These are phyloP conservation scores for Cromileptes altivelis DNA, from an alignment of 2,113 vertebrate genomes.

Conservation along the genomic window DNA sequence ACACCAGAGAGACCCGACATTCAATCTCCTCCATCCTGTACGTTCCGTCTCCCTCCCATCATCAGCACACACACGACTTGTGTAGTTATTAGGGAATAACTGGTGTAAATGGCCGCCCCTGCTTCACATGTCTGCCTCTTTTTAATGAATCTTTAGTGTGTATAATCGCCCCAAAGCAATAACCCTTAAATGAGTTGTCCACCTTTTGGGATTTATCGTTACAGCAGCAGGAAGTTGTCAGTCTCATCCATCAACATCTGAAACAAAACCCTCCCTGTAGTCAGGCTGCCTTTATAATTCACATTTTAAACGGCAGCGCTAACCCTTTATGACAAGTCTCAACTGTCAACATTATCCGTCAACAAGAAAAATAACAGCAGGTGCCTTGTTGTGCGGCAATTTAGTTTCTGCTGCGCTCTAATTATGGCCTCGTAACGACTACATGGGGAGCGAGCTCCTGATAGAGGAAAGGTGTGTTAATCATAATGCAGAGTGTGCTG, in stretches of 20 bases:
- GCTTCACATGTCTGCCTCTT: slow-evolving; percentile 8
- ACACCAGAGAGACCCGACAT: slow-evolving; percentile 25
- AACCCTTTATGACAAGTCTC: slow-evolving; percentile 39
- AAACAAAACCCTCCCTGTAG: slow-evolving; percentile 35
- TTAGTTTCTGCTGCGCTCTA: slow-evolving; percentile 52
- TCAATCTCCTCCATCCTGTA: slow-evolving; percentile 19
- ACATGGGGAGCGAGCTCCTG: slow-evolving; percentile 38
- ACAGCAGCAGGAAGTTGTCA: slow-evolving; percentile 23
- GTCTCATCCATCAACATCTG: slow-evolving; percentile 56
- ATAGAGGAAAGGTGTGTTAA: slow-evolving; percentile 58
- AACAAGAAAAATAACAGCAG: slow-evolving; percentile 56
- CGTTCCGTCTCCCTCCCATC: not conserved
- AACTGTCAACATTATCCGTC: slow-evolving; percentile 39
- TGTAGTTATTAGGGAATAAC: slow-evolving; percentile 10
- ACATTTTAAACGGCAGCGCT: slow-evolving; percentile 23
- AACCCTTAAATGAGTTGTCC: slow-evolving; percentile 45
- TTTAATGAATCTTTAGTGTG: slow-evolving; percentile 59
- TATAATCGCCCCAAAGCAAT: slow-evolving; percentile 67
- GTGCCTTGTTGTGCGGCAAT: slow-evolving; percentile 32
- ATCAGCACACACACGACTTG: not conserved
- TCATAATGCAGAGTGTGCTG: slow-evolving; percentile 46
- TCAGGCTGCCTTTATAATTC: slow-evolving; percentile 38
- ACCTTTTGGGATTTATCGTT: slow-evolving; percentile 47
- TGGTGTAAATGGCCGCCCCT: not conserved
- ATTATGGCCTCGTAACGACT: slow-evolving; percentile 46